A percentile compares a stretch with the other conserved stretches of the same genome.
Evolutionary conservation across 2,888 invertebrate species (phyloP).

Genomic region (Drosophila kuntzei): DNA sequence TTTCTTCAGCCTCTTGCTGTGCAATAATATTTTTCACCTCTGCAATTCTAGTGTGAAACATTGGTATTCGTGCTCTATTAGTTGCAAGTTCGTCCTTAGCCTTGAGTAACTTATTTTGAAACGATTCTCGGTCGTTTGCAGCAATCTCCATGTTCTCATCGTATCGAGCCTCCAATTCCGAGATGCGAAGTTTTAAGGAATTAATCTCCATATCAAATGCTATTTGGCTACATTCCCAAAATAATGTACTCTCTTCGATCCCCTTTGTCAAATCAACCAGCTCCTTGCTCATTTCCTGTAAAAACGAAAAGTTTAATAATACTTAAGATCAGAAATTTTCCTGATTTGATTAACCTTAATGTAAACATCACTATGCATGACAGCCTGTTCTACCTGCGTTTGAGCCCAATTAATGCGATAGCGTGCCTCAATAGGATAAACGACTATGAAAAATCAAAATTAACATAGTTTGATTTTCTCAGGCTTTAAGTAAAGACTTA

Average conservation of each 20-base stretch:
- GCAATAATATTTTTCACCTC: constrained; percentile 22
- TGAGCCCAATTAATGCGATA: constrained; percentile 44
- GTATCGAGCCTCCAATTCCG: constrained; percentile 22
- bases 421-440: constrained; percentile 53
- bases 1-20: background rate
- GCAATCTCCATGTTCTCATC: constrained; percentile 37
- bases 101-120: constrained; percentile 36
- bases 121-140: constrained; percentile 20
- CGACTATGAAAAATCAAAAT: constrained; percentile 8
- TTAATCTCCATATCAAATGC: constrained; percentile 34
- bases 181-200: constrained; percentile 24
- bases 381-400: constrained; percentile 39
- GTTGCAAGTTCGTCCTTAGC: constrained; percentile 46
- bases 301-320: background rate
- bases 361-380: background rate
- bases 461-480: no score
- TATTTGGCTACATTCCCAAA: constrained; percentile 15
- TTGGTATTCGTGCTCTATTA: constrained; percentile 22
- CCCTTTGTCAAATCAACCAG: constrained; percentile 10
- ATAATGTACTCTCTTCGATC: background rate
- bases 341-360: constrained; percentile 22
- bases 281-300: constrained; percentile 22
- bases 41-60: constrained; percentile 40
- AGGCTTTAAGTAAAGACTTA: constrained; percentile 5
- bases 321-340: background rate